These are phyloP conservation scores for Drosophila funebris DNA, from an alignment of 1,140 invertebrate genomes.

Conservation along the genomic window DNA sequence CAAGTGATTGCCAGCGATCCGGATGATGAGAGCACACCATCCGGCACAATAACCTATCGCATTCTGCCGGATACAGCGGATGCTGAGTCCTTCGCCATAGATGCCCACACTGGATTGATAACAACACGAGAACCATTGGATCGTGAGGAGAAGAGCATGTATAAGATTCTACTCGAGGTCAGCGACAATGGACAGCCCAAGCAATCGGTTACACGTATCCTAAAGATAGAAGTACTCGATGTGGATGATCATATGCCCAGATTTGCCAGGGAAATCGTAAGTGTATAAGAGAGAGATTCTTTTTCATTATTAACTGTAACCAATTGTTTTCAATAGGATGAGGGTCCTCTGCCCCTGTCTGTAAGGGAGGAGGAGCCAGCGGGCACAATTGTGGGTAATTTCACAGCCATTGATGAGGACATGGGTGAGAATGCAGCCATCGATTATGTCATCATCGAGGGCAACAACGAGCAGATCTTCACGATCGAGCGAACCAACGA, in stretches of 20 bases:
- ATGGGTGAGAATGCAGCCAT: conserved; percentile 90
- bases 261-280: conserved; percentile 89
- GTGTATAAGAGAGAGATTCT: conserved; percentile 20
- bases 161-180: conserved; percentile 90
- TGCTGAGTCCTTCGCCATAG: conserved; percentile 87
- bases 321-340: conserved; percentile 84
- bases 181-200: conserved; percentile 90
- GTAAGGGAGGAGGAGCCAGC: conserved; percentile 88
- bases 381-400: conserved; percentile 87
- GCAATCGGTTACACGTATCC: conserved; percentile 89
- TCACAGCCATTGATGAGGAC: conserved; percentile 90
- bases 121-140: conserved; percentile 88
- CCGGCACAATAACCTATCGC: conserved; percentile 89
- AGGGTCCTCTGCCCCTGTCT: conserved; percentile 86
- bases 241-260: conserved; percentile 92
- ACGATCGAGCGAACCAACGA: conserved; percentile 87
- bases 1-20: conserved; percentile 91
- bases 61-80: conserved; percentile 89
- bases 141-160: conserved; percentile 88
- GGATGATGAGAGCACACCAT: conserved; percentile 89
- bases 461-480: conserved; percentile 89
- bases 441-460: conserved; percentile 90
- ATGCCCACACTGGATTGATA: conserved; percentile 89
- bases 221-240: conserved; percentile 89
- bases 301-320: background rate